Base-by-base conservation (phyloP, 2,888 invertebrate species). In the Amphipoea oculea region DNA sequence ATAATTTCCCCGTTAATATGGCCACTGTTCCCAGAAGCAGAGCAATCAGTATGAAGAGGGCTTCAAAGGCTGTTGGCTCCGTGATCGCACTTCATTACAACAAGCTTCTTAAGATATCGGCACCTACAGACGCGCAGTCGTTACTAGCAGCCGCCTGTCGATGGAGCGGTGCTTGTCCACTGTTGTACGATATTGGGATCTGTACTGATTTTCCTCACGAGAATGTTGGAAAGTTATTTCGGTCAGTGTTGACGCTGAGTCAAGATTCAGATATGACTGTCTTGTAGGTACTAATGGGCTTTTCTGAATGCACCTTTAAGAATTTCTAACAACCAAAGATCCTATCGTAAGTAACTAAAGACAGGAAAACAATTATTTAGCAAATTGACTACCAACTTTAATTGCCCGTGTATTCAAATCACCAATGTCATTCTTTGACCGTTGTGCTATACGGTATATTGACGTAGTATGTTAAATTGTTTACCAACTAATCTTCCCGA, bases 101-200 rank as follows among this genome's bases (percentile, higher is more conserved):
- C 85, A 77, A 87, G 85, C 87, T 85, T 81, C 87, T 85, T 84
- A 84, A 85, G 85, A 85, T 85, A 85, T 85, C 87, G 85, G 87
- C 85, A 84, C 85, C 85, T 85, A 77, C 87, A 87, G 81, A 87
- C 87, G 85, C 83, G 83, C 80, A 73, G 86, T 78, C 78, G 86
- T 85, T 86, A 86, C 86, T 79, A 77, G 87, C 86, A 89, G 90
- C 85, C 91, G 90, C 86, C 90, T 89, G 92, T 90, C 91, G 90
- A 87, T 89, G 88, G 65, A 42, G 40, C 23, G n/a, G 81, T 80
- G 83, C 73, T 70, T 71, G n/a, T 88, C 86, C 86, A 86, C 11
- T 87, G 82, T 76, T 29, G 1, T 54, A 67, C 80, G 87, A 12
- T 4, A 71, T 51, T 57, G 4, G 29, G 40, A 60, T 68, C 60